Evolutionary conservation across 2,888 invertebrate genomes (phyloP).

Genomic region (Oscheius onirici): DNA sequence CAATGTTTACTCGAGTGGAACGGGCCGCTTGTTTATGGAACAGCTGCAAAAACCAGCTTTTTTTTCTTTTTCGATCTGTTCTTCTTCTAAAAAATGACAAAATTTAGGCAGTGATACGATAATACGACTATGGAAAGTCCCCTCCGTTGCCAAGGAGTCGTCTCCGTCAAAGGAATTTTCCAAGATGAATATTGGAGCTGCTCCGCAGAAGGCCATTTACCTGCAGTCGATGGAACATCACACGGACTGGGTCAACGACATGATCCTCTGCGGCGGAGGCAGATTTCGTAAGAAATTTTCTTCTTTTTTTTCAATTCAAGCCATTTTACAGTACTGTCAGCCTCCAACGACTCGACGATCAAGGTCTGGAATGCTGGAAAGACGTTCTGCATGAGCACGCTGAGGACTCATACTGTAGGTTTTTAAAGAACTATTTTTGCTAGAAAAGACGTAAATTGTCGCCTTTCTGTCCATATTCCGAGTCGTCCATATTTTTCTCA

Average conservation of each 20-base stretch:
- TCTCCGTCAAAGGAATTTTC: conserved; percentile 2
- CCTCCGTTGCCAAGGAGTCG: conserved; percentile 24
- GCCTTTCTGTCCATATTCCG: too few species aligned
- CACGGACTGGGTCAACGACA: conserved; percentile 99
- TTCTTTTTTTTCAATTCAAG: conserved; percentile 4
- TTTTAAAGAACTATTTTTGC: conserved; percentile 51
- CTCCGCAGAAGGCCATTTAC: conserved; percentile 10
- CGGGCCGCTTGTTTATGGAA: too few species aligned
- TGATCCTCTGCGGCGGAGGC: conserved; percentile 94
- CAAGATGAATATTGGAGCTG: neutral
- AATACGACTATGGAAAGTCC: conserved; percentile 83
- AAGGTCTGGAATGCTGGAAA: conserved; percentile 99
- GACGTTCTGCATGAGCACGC: conserved; percentile 98
- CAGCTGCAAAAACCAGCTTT: too few species aligned
- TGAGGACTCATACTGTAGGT: conserved; percentile 84
- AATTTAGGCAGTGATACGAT: conserved; percentile 83
- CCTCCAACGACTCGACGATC: conserved; percentile 97
- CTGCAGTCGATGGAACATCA: conserved; percentile 96
- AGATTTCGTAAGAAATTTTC: conserved; percentile 80
- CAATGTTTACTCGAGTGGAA: too few species aligned
- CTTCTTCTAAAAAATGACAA: too few species aligned
- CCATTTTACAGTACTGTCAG: conserved; percentile 86
- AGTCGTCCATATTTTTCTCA: too few species aligned
- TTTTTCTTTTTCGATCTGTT: too few species aligned
- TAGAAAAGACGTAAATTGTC: too few species aligned